phyloP scores from a whole-genome alignment of 2,797 vertebrate genomes.

The Halcyon smyrnensis region DNA sequence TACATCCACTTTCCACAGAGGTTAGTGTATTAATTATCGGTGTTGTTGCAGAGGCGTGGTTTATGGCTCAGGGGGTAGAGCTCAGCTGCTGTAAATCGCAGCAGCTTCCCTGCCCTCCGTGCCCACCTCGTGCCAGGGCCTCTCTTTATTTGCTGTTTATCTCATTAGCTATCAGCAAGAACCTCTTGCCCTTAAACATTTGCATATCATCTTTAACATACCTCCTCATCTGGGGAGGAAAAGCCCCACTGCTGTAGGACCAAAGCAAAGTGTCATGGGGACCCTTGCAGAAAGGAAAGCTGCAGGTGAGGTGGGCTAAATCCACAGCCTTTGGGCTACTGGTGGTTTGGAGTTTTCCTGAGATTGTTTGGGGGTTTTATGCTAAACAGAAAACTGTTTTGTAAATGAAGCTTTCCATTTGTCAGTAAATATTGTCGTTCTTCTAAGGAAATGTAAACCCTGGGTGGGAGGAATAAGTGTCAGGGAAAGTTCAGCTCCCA shows the following conservation, averaged over 20 bases:
- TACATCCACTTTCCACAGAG: neutral
- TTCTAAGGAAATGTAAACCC: neutral
- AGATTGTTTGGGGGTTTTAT: neutral
- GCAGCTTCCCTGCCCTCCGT: neutral
- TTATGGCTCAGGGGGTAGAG: neutral
- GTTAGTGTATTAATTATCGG: neutral
- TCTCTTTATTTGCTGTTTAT: neutral
- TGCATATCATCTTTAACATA: neutral
- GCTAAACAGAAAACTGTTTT: neutral
- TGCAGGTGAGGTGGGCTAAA: neutral
- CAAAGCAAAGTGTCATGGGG: neutral
- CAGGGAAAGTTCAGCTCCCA: neutral
- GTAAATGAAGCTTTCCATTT: neutral
- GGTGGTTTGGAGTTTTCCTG: accelerated
- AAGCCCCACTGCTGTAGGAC: neutral
- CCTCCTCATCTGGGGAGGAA: no score
- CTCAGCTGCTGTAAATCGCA: neutral
- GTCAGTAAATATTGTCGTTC: neutral
- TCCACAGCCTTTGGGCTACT: neutral
- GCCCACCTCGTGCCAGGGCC: neutral
- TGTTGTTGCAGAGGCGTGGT: neutral
- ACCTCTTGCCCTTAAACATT: neutral
- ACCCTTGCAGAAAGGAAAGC: neutral
- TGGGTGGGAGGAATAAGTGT: neutral
- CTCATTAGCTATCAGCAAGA: neutral